Percentiles rank a stretch among this genome's conserved stretches.
Evolutionary conservation across 1,140 invertebrate species (phyloP).

Genomic region (silkworm (Bombyx mori)): ASM3026992v2 NC_085134.1:3994501-3995000

Average conservation of each 20-base stretch:
- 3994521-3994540: neutral
- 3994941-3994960: too few species aligned
- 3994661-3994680: conserved; percentile 57
- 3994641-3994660: conserved; percentile 49
- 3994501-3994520: neutral
- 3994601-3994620: conserved; percentile 52
- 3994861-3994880: too few species aligned
- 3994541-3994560: too few species aligned
- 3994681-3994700: conserved; percentile 80
- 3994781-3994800: too few species aligned
- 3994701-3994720: conserved; percentile 94
- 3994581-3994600: conserved; percentile 25
- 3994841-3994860: too few species aligned
- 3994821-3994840: too few species aligned
- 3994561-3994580: neutral
- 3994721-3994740: conserved; percentile 96
- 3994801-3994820: too few species aligned
- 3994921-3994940: too few species aligned
- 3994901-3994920: too few species aligned
- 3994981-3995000: too few species aligned
- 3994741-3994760: conserved; percentile 88
- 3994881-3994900: too few species aligned
- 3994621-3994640: conserved; percentile 46
- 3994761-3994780: neutral
- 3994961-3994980: too few species aligned